phyloP scores from a whole-genome alignment of 2,888 invertebrate species.

The Punctoribates punctum region DNA sequence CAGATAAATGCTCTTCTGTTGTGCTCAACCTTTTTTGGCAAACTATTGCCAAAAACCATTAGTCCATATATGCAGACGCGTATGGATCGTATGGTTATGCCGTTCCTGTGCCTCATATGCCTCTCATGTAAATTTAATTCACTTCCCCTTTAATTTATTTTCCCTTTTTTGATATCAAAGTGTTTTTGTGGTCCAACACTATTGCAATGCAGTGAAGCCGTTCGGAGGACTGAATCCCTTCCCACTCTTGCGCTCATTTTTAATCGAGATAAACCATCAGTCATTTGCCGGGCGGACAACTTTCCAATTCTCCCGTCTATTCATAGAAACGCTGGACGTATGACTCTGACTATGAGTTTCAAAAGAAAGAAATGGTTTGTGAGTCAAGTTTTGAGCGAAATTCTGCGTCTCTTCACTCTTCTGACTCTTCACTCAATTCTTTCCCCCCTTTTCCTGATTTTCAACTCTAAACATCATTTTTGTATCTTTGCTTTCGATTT shows the following conservation, averaged over 20 bases:
- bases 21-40: conserved; percentile 38
- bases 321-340: conserved; percentile 22
- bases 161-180: conserved; percentile 36
- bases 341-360: background rate
- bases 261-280: conserved; percentile 38
- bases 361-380: conserved; percentile 24
- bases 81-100: background rate
- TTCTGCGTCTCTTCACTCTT: background rate
- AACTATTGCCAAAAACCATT: conserved; percentile 30
- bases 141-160: conserved; percentile 36
- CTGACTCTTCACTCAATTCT: background rate
- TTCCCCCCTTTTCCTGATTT: conserved; percentile 28
- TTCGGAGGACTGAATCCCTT: background rate
- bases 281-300: conserved; percentile 39
- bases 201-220: conserved; percentile 28
- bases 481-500: conserved; percentile 36
- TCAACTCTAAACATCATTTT: conserved; percentile 34
- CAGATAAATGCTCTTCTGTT: conserved; percentile 14
- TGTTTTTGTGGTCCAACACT: conserved; percentile 35
- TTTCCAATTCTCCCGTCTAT: conserved; percentile 22
- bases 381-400: conserved; percentile 17
- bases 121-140: conserved; percentile 38
- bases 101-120: conserved; percentile 12
- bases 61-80: conserved; percentile 4
- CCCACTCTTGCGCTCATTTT: conserved; percentile 35